Evolutionary conservation across 92 coral and sea anemone species (phyloP).

Genomic region (Palythoa caribaeorum): DNA sequence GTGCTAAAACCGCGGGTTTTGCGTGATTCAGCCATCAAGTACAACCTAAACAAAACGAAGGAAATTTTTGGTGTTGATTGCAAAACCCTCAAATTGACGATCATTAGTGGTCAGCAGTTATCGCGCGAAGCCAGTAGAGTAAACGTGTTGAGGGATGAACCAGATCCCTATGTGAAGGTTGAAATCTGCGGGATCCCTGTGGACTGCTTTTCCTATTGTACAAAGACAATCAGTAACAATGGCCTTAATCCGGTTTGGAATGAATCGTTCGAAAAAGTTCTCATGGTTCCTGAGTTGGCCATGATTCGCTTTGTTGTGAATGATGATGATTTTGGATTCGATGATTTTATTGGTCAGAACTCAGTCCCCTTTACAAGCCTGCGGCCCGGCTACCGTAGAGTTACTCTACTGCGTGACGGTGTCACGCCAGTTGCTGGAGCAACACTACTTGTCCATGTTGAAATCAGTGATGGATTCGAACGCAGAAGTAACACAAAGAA

Average conservation of each 20-base stretch:
- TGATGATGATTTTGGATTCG: slow-evolving; percentile 74
- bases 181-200: slow-evolving; percentile 68
- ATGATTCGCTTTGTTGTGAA: slow-evolving; percentile 75
- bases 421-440: slow-evolving; percentile 64
- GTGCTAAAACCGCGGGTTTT: slow-evolving; percentile 71
- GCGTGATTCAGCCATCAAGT: slow-evolving; percentile 42
- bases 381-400: slow-evolving; percentile 70
- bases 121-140: slow-evolving; percentile 49
- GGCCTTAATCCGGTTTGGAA: slow-evolving; percentile 79
- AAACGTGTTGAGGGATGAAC: slow-evolving; percentile 15
- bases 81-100: slow-evolving; percentile 52
- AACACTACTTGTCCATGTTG: slow-evolving; percentile 69
- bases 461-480: slow-evolving; percentile 4
- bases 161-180: slow-evolving; percentile 78
- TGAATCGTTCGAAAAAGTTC: slow-evolving; percentile 55
- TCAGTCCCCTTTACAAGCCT: slow-evolving; percentile 71
- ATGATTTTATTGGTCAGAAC: slow-evolving; percentile 79
- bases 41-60: slow-evolving; percentile 45
- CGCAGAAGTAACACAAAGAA: background rate
- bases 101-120: slow-evolving; percentile 74
- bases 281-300: slow-evolving; percentile 76
- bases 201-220: slow-evolving; percentile 55
- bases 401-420: slow-evolving; percentile 66
- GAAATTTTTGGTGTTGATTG: slow-evolving; percentile 36
- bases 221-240: slow-evolving; percentile 72